Evolutionary conservation across 2,113 vertebrate genomes (phyloP), one percentile per base, ranked within the genome.

Genomic region (cattle (Bos taurus)): DNA sequence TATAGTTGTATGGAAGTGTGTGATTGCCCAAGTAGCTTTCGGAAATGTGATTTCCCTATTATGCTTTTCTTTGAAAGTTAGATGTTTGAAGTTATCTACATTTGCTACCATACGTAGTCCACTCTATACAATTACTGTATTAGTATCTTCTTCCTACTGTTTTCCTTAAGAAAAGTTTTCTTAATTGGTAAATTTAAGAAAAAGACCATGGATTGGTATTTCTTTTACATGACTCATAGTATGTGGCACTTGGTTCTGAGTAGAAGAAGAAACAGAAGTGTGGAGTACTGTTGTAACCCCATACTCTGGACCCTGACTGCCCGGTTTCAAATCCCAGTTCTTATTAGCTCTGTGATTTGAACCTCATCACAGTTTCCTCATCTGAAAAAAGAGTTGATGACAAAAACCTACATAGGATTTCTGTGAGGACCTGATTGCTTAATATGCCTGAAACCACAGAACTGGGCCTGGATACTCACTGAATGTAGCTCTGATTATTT

Each of bases 121-220:
- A 87, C 33, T 91, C 23, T 93, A 17, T 21, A 89, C 84, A 93
- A 77, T 86, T 82, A 60, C 40, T 74, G 3, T 78, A 10, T 91
- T 90, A 87, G 30, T 86, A 54, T 57, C 56, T 78, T 91, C 56
- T 94, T 96, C 56, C 33, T 94, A 91, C 46, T 92, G 82, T 90
- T 95, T 96, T 93, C 64, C 23, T 26, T 87, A 94, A 97, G 90
- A 89, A 94, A 96, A 81, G 1, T 25, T 87, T 94, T 78, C 48
- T 93, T 64, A 85, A n/a, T 74, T 96, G 7, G n/a, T 71, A 93
- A 90, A 50, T 30, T 91, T 83, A 67, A 85, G 30, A 64, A 88
- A 93, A 82, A 91, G n/a, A 88, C 25, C 14, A 54, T n/a, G 10
- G 16, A 17, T 87, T 90, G 3, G 3, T 90, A 48, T 96, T 90